These are phyloP conservation scores for Sesamia inferens DNA, from an alignment of 2,888 invertebrate species.

Conservation along the genomic window DNA sequence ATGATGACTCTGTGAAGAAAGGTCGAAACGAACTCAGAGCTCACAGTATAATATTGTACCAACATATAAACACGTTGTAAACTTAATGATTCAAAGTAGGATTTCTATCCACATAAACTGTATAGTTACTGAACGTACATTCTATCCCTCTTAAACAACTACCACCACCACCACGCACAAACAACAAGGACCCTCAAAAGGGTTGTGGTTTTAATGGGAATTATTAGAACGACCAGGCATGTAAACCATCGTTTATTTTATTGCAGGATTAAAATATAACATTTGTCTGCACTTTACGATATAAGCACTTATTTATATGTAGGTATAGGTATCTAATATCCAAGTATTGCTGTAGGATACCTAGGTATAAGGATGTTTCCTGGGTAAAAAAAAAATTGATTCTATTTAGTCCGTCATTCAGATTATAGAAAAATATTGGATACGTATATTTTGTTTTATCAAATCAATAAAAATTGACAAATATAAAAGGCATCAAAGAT, in stretches of 20 bases:
- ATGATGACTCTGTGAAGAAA: no score
- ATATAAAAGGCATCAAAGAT: no score
- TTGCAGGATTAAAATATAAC: slow-evolving; percentile 5
- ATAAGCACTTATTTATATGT: neutral
- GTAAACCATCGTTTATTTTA: slow-evolving; percentile 10
- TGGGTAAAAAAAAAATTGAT: no score
- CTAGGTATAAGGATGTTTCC: no score
- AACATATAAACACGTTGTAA: neutral
- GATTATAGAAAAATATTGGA: no score
- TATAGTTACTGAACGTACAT: neutral
- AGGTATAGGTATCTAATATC: no score
- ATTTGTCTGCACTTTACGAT: neutral
- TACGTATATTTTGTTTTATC: no score
- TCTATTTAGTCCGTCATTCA: no score
- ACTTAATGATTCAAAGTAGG: slow-evolving; percentile 16
- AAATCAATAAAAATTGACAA: no score
- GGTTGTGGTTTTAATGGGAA: slow-evolving; percentile 5
- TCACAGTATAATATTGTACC: no score
- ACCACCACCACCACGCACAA: neutral
- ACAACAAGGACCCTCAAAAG: neutral
- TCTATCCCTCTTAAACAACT: slow-evolving; percentile 10
- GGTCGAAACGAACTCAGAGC: no score
- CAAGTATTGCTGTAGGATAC: no score
- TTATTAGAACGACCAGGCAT: slow-evolving; percentile 4
- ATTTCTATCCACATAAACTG: neutral